Conservation (phyloP, 1,140 invertebrate genomes). For the Paraescarpia echinospica region DNA sequence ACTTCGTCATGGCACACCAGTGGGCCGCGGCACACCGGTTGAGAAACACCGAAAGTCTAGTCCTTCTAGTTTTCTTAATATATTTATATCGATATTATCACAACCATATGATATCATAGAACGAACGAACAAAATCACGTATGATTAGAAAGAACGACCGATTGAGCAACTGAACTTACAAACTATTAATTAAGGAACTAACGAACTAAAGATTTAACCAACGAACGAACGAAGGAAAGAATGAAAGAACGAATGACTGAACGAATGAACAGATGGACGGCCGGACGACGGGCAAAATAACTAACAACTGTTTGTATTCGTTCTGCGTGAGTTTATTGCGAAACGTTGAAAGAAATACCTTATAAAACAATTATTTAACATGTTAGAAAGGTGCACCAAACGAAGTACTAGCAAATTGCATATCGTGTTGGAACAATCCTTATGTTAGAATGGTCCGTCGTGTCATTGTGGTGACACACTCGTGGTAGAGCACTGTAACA, state of each 20-base stretch:
- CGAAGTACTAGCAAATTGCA: not conserved
- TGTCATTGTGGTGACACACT: not conserved
- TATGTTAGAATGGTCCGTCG: not conserved
- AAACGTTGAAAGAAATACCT: not conserved
- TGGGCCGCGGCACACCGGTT: too few species aligned
- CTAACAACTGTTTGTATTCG: not conserved
- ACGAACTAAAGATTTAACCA: not conserved
- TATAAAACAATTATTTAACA: not conserved
- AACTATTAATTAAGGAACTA: not conserved
- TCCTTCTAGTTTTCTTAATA: too few species aligned
- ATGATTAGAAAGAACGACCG: not conserved
- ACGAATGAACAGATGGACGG: not conserved
- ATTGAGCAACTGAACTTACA: not conserved
- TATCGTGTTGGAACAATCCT: not conserved
- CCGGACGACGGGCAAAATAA: not conserved
- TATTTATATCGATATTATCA: too few species aligned
- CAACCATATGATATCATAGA: too few species aligned
- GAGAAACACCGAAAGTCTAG: too few species aligned
- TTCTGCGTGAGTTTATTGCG: not conserved
- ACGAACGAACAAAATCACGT: too few species aligned
- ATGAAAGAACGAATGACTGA: not conserved
- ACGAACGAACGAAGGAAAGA: not conserved
- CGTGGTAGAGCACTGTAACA: not conserved
- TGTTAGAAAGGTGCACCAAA: not conserved
- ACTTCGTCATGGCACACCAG: too few species aligned